Base-by-base conservation (phyloP, 2,113 vertebrate species). In the Trogon surrucura region DNA sequence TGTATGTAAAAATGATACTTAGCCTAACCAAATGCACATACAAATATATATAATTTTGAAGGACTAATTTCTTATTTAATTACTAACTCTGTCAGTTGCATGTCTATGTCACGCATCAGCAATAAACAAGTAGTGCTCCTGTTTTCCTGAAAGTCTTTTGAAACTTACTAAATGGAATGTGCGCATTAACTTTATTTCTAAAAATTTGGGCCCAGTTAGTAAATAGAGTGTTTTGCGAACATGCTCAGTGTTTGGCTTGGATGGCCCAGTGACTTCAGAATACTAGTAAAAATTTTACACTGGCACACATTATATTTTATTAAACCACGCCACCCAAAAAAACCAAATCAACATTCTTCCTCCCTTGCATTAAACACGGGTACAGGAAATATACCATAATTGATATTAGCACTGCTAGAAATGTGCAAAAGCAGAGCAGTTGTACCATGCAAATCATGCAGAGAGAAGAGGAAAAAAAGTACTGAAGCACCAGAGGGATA, bases 401-500 rank as follows among this genome's bases (percentile, higher is more conserved):
- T 70, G 61, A 70, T 84, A 97, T 91, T 92, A 97, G 96, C 91
- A 95, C 51, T 74, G 73, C 95, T 94, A 95, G 96, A 96, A 96
- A 97, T 96, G 91, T 94, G 89, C 92, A 93, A 93, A 97, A 97
- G 97, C 93, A 92, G 85, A 94, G 85, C 80, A 85, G 65, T 85
- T 92, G 41, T 81, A 93, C 44, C 97, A 97, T 98, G 98, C 98
- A 96, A 85, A 93, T 54, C 98, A 97, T 98, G 98, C 98, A 92
- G 91, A 96, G 94, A 92, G 32, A 96, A 96, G 80, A 97, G 90
- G 91, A 93, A 96, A 97, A 95, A 96, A 96, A 92, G 95, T 93
- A 95, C 86, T 82, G 93, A 97, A 96, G 97, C 97, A 97, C 87
- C 96, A 98, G 87, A 98, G 95, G 96, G 97, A 98, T 77, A 98